Base-by-base conservation (phyloP, 2,797 vertebrate species). In the Urophycis tenuis region DNA sequence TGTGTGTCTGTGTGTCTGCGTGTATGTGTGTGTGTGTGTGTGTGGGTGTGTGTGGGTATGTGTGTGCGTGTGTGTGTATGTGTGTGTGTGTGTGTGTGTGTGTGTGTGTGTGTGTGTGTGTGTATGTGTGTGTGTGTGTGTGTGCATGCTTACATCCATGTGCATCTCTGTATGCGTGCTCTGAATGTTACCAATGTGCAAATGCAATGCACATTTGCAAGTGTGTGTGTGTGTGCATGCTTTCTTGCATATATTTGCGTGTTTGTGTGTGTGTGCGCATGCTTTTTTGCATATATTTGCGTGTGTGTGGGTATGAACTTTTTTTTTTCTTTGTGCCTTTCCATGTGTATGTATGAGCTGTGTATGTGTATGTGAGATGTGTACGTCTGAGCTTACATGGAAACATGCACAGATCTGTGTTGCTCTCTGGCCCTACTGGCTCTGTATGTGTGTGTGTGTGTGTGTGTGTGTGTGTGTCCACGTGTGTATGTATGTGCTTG, bases 151-250 rank as follows among this genome's bases (percentile, higher is more conserved):
- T n/a, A n/a, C n/a, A n/a, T n/a, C n/a, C n/a, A n/a, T n/a, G n/a
- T 41, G 72, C n/a, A n/a, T 29, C n/a, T 74, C 34, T 31, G 6
- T 87, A 53, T 73, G 84, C 85, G 83, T 86, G 84, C 78, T 86
- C 86, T 64, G 53, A 64, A 64, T 64, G 53, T 85, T 85, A 87
- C 81, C 82, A 64, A 64, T 64, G n/a, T 25, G 53, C 22, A 64
- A 22, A 25, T 53, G 49, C 17, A 22, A 22, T 53, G 49, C 49
- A 53, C 49, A 53, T 53, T 60, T 29, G 10, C 10, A 10, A 25
- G 60, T 64, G 10, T 29, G 60, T 64, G 35, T 73, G 33, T 73
- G 34, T 36, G 33, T 73, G 34, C 14, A 9, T 29, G 34, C n/a
- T n/a, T n/a, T n/a, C n/a, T n/a, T n/a, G n/a, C n/a, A n/a, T 73